These are phyloP conservation scores for Baccha elongata DNA, from an alignment of 2,888 invertebrate species.

Conservation along the genomic window DNA sequence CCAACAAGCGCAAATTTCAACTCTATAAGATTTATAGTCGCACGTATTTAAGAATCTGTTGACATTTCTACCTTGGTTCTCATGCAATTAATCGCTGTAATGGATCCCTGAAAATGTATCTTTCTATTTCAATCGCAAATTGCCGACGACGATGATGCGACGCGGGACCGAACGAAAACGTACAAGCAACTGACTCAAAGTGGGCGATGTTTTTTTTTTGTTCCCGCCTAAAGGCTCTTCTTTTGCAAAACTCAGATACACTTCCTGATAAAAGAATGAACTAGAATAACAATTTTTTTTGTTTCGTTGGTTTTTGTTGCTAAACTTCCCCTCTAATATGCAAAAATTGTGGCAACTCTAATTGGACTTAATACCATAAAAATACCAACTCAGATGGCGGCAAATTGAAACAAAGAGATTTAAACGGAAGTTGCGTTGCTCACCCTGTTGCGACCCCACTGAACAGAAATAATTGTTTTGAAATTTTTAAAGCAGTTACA, in stretches of 20 bases:
- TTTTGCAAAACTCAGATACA: constrained; percentile 29
- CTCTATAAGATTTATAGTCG: constrained; percentile 64
- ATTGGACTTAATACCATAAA: constrained; percentile 66
- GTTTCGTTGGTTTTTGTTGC: not conserved
- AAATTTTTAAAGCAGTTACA: constrained; percentile 44
- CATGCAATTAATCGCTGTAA: constrained; percentile 72
- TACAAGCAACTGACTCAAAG: constrained; percentile 22
- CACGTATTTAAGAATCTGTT: constrained; percentile 68
- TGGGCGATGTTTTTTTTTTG: constrained; percentile 63
- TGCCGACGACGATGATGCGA: constrained; percentile 34
- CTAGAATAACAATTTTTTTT: constrained; percentile 39
- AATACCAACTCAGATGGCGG: constrained; percentile 57
- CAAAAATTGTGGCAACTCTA: constrained; percentile 61
- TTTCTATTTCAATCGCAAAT: constrained; percentile 51
- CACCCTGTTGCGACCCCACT: constrained; percentile 18
- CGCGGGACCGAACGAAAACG: not conserved
- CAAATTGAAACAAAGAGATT: constrained; percentile 51
- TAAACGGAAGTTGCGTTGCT: constrained; percentile 48
- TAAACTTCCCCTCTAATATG: constrained; percentile 49
- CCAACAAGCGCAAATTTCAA: constrained; percentile 52
- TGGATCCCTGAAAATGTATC: constrained; percentile 63
- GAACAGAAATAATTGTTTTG: constrained; percentile 56
- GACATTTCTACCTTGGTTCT: constrained; percentile 67
- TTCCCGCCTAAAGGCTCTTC: constrained; percentile 16
- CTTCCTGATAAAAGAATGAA: constrained; percentile 54